Conservation (phyloP, 2,888 invertebrate genomes). For the Biston betularia region DNA sequence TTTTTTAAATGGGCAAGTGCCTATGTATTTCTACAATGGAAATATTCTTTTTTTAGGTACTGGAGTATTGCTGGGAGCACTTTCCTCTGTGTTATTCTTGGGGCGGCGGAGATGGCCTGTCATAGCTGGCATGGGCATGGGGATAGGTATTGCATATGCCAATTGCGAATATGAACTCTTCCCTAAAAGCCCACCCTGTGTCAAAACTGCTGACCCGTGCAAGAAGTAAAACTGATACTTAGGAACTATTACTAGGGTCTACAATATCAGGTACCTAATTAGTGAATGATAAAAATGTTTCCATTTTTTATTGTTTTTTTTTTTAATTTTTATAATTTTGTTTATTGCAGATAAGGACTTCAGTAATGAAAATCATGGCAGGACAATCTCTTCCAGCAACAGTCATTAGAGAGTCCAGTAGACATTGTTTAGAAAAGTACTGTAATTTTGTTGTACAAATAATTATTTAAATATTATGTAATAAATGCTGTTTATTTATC, state of each 20-base stretch:
- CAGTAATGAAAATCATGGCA: constrained; percentile 59
- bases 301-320: not conserved
- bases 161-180: constrained; percentile 90
- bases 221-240: constrained; percentile 49
- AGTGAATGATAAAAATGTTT: not conserved
- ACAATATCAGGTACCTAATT: constrained; percentile 58
- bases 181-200: constrained; percentile 56
- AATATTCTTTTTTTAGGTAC: constrained; percentile 87
- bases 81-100: constrained; percentile 94
- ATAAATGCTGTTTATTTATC: constrained; percentile 62
- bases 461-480: constrained; percentile 71
- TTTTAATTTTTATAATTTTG: not conserved
- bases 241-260: constrained; percentile 53
- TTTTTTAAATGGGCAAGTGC: too few relatives aligned
- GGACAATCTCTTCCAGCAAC: constrained; percentile 50
- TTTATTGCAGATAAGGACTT: constrained; percentile 67
- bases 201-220: not conserved
- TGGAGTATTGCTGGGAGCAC: constrained; percentile 92
- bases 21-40: not conserved
- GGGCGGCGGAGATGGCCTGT: constrained; percentile 95
- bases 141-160: constrained; percentile 95
- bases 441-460: constrained; percentile 77
- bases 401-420: constrained; percentile 58
- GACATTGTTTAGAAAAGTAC: constrained; percentile 68
- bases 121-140: constrained; percentile 94